Evolutionary conservation across 2,888 invertebrate species (phyloP), one percentile per base, ranked within the genome.

Genomic region (Mesorhabditis spiculigera): DNA sequence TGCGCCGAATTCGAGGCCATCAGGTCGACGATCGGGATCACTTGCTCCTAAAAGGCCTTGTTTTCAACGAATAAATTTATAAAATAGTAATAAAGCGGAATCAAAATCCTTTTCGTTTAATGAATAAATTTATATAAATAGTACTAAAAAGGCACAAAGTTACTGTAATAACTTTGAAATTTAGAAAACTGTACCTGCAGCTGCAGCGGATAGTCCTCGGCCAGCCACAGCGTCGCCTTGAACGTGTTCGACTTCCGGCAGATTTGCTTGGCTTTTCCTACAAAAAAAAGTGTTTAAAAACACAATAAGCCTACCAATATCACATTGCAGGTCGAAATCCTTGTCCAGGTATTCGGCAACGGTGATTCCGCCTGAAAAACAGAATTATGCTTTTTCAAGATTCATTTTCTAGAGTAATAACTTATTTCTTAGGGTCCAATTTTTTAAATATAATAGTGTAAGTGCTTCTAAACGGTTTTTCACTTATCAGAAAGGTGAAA

Each of bases 1-100:
- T 97, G 96, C 44, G 95, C 93, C 85, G 94, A 95, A 70, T 94
- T 94, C 87, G 95, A 93, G 16, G 96, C 94, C 96, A 98, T 97
- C 74, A 98, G 90, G 88, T 97, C 96, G 77, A 98, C 91, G 81
- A 98, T 95, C 43, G 97, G 97, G 90, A 96, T 92, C 82, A 97
- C 93, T 89, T 95, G 81, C 13, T 84, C 83, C 80, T 84, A 70
- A 61, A 78, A 68, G 68, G 43, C 10, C n/a, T 50, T 50, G 58
- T 50, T 50, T n/a, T 63, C 41, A 6, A 63, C 28, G 16, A 63
- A n/a, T 63, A 63, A 28, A 28, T n/a, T n/a, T n/a, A n/a, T 8
- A 63, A 28, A n/a, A n/a, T n/a, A n/a, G n/a, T 63, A 6, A 16
- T 8, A 28, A 28, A 28, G 28, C 28, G 28, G 28, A 28, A 28